Evolutionary conservation across 2,888 invertebrate species (phyloP).

Genomic region (Choristoneura rosaceana): DNA sequence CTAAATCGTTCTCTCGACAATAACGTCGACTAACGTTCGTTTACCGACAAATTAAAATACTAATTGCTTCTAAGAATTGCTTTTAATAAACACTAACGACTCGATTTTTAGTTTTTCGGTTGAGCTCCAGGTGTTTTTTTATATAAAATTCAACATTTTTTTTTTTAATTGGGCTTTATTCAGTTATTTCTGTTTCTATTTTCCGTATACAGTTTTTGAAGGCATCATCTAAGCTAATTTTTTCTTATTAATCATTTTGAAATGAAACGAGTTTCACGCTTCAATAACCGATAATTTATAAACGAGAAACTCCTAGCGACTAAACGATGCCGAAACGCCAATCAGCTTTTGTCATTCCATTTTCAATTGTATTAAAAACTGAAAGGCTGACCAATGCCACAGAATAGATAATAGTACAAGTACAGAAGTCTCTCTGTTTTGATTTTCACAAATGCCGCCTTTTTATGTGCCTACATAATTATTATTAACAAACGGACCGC

Average conservation of each 20-base stretch:
- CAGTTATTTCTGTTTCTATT: too few species aligned
- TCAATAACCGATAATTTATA: background rate
- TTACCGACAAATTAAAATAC: background rate
- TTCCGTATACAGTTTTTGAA: too few species aligned
- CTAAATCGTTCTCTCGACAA: slow-evolving; percentile 8
- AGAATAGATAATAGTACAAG: too few species aligned
- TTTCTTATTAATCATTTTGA: background rate
- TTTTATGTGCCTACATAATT: too few species aligned
- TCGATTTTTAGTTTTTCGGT: background rate
- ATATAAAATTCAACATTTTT: too few species aligned
- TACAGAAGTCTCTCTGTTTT: too few species aligned
- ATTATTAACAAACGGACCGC: too few species aligned
- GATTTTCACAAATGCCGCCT: too few species aligned
- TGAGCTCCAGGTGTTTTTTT: background rate
- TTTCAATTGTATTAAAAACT: slow-evolving; percentile 28
- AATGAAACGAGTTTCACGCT: background rate
- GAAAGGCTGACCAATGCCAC: background rate
- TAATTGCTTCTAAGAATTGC: background rate
- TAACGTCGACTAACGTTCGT: background rate
- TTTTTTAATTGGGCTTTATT: too few species aligned
- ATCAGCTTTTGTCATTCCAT: slow-evolving; percentile 19
- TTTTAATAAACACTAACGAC: background rate
- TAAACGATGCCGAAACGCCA: slow-evolving; percentile 8
- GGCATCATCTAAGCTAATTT: too few species aligned
- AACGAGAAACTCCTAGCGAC: background rate